Conservation (phyloP, 2,888 invertebrate genomes). For the Bugulina stolonifera region DNA sequence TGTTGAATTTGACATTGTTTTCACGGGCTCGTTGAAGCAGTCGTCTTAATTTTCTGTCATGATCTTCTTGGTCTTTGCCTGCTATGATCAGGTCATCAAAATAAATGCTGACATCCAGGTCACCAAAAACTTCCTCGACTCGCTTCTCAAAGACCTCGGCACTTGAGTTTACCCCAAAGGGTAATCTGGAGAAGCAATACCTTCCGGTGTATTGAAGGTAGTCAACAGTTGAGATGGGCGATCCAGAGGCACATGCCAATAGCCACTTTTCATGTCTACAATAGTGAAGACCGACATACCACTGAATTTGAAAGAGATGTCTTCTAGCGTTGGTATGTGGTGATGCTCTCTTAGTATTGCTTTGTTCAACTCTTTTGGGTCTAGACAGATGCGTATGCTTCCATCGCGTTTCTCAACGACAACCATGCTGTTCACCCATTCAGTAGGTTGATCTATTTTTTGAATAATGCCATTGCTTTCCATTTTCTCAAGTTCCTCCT, state of each 20-base stretch:
- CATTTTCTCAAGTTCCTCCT: no score
- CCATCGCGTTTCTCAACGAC: neutral
- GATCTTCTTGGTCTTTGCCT: neutral
- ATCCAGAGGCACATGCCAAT: neutral
- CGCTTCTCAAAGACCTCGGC: slow-evolving; percentile 22
- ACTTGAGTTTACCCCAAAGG: neutral
- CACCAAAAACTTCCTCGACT: neutral
- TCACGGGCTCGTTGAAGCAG: neutral
- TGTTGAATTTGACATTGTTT: neutral
- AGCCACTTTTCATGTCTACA: neutral
- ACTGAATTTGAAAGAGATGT: neutral
- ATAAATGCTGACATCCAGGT: neutral
- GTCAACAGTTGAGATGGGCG: neutral
- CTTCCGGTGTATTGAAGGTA: neutral
- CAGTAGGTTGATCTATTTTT: neutral
- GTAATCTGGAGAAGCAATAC: slow-evolving; percentile 4
- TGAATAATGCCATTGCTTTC: no score
- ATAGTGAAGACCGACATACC: neutral
- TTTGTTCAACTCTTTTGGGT: slow-evolving; percentile 1
- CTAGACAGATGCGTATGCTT: neutral
- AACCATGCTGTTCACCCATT: neutral
- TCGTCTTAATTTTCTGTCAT: neutral
- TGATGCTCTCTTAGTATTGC: slow-evolving; percentile 4
- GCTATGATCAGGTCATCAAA: neutral
- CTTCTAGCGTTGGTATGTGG: slow-evolving; percentile 6